Conservation (phyloP, 2,113 vertebrate genomes). For the Alouatta palliata region DNA sequence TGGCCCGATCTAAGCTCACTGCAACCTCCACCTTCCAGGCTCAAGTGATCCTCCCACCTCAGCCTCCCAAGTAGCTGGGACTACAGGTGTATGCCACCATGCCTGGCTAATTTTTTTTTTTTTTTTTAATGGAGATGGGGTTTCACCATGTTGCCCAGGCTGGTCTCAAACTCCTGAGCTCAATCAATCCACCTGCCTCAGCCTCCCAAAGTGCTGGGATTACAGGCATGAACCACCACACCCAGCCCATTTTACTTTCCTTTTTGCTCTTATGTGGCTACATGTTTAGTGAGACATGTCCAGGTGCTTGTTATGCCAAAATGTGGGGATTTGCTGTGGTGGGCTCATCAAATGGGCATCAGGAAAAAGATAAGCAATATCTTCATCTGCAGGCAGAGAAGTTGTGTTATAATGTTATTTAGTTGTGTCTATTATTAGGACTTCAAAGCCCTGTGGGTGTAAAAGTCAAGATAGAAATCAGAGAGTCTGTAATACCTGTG, state of each 20-base stretch:
- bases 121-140: too few relatives aligned
- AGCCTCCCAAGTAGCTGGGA: too few relatives aligned
- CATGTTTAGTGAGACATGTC: neutral
- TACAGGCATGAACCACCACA: too few relatives aligned
- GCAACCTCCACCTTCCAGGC: too few relatives aligned
- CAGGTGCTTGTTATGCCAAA: neutral
- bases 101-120: too few relatives aligned
- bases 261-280: neutral
- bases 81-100: too few relatives aligned
- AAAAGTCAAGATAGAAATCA: constrained; percentile 33
- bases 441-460: neutral
- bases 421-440: neutral
- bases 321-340: neutral
- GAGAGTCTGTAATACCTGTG: neutral
- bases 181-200: too few relatives aligned
- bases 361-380: neutral
- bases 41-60: too few relatives aligned
- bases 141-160: too few relatives aligned
- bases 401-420: neutral
- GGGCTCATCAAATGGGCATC: neutral
- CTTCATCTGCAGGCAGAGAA: neutral
- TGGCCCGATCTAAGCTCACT: too few relatives aligned
- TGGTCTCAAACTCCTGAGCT: too few relatives aligned
- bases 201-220: too few relatives aligned
- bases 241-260: neutral